A percentile compares a stretch with the other conserved stretches of the same genome.
Conservation (phyloP, 1,140 invertebrate genomes). For the Caenorhabditis tropicalis region DNA sequence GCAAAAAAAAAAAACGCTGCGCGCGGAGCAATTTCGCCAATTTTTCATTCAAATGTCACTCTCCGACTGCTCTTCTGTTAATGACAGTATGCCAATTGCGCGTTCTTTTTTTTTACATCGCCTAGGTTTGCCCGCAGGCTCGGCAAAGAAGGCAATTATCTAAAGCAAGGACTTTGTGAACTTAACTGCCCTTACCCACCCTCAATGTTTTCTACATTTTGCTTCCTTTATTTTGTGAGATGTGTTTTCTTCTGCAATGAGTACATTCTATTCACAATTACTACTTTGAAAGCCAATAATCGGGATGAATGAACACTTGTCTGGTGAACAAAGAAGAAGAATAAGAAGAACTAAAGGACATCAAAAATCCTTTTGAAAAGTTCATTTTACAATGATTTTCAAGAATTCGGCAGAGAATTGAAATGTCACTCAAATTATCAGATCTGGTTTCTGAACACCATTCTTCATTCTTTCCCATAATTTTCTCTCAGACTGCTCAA, state of each 20-base stretch:
- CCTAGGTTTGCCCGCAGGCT: neutral
- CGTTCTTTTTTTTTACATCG: slow-evolving; percentile 40
- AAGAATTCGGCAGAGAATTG: too few species aligned
- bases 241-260: neutral
- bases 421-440: too few species aligned
- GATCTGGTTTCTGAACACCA: too few species aligned
- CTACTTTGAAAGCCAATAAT: neutral
- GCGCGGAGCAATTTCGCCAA: slow-evolving; percentile 25
- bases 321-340: neutral
- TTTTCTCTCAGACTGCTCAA: too few species aligned
- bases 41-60: slow-evolving; percentile 45
- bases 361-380: neutral
- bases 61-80: slow-evolving; percentile 25
- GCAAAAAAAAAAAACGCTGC: neutral
- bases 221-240: neutral
- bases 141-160: slow-evolving; percentile 9
- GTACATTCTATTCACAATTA: neutral
- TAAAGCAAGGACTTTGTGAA: slow-evolving; percentile 28
- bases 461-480: too few species aligned
- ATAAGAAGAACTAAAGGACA: neutral
- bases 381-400: too few species aligned
- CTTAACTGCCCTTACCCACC: slow-evolving; percentile 10
- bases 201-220: neutral
- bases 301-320: neutral
- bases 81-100: slow-evolving; percentile 41